phyloP scores from a whole-genome alignment of 2,888 invertebrate genomes.

The Pasiphila rectangulata region DNA sequence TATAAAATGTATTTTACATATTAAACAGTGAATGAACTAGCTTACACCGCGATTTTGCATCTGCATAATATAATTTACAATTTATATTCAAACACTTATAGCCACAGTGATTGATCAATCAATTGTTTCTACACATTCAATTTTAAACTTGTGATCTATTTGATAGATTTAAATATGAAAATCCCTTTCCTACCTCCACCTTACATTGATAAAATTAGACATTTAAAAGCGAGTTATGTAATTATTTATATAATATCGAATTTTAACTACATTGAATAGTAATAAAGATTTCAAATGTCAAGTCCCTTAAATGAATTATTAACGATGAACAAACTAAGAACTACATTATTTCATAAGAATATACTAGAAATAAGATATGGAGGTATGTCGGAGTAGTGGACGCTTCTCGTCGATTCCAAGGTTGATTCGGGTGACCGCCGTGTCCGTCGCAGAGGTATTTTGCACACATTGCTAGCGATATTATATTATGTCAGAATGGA shows the following conservation, averaged over 20 bases:
- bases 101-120: constrained; percentile 31
- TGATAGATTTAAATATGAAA: constrained; percentile 48
- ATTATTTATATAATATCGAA: constrained; percentile 26
- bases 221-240: constrained; percentile 34
- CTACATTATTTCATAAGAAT: constrained; percentile 27
- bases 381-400: constrained; percentile 16
- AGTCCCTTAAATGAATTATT: constrained; percentile 13
- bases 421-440: constrained; percentile 70
- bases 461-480: constrained; percentile 79
- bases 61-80: constrained; percentile 5
- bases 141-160: constrained; percentile 50
- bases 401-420: constrained; percentile 50
- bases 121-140: constrained; percentile 39
- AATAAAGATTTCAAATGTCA: not conserved
- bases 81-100: constrained; percentile 40
- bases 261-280: constrained; percentile 12
- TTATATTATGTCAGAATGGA: constrained; percentile 62
- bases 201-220: constrained; percentile 37
- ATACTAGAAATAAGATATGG: constrained; percentile 19
- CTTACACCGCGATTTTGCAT: constrained; percentile 9
- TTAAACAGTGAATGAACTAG: constrained; percentile 33
- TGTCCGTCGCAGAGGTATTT: constrained; percentile 56
- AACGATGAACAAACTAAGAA: constrained; percentile 29
- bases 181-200: constrained; percentile 62
- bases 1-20: constrained; percentile 45